These are phyloP conservation scores for Osedax fenrisi DNA, from an alignment of 2,888 invertebrate species.

Conservation along the genomic window DNA sequence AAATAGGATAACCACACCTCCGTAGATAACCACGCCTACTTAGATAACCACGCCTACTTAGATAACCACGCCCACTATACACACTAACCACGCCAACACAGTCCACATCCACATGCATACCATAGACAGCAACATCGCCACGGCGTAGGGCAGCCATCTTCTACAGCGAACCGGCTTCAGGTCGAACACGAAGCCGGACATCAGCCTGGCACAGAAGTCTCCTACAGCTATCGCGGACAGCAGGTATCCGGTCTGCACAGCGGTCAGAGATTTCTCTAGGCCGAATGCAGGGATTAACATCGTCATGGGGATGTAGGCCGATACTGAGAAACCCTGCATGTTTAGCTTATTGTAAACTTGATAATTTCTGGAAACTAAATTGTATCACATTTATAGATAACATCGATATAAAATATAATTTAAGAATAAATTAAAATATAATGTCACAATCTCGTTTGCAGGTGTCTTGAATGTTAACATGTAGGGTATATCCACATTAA, in stretches of 20 bases:
- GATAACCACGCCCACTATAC: too few relatives aligned
- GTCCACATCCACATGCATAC: background rate
- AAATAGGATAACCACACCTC: too few relatives aligned
- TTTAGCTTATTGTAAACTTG: too few relatives aligned
- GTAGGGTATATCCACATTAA: too few relatives aligned
- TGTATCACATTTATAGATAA: too few relatives aligned
- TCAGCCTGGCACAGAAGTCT: conserved; percentile 9
- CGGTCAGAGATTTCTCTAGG: background rate
- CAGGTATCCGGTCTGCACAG: background rate
- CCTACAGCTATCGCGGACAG: conserved; percentile 12
- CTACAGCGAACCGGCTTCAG: background rate
- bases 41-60: too few relatives aligned
- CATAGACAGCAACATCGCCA: conserved; percentile 6
- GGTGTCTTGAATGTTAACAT: too few relatives aligned
- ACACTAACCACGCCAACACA: background rate
- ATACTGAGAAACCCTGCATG: background rate
- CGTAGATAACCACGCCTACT: too few relatives aligned
- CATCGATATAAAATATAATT: too few relatives aligned
- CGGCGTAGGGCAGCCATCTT: background rate
- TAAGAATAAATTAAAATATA: too few relatives aligned
- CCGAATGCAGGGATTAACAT: conserved; percentile 17
- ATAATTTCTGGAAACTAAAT: too few relatives aligned
- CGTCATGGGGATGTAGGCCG: conserved; percentile 5
- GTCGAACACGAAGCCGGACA: conserved; percentile 23
- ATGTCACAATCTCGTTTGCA: too few relatives aligned